Base-by-base conservation (phyloP, 2,113 vertebrate genomes). In the Mobula birostris region DNA sequence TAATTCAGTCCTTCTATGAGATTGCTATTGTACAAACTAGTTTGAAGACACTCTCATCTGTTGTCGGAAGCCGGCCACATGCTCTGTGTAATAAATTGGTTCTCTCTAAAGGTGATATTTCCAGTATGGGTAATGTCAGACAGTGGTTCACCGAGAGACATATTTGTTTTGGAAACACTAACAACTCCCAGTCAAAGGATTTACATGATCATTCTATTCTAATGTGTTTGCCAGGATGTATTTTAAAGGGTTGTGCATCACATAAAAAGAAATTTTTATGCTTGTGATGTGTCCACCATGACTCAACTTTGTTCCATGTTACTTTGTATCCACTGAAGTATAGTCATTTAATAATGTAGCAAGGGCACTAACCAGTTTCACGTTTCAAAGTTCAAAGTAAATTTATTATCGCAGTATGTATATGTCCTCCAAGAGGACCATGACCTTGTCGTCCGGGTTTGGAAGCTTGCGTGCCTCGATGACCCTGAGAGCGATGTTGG, bases 11-110 rank as follows among this genome's bases (percentile, higher is more conserved):
- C 15, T 87, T 63, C 48, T 27, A 87, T 87, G 56, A 87, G 58
- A 32, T 15, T 32, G 61, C 5, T n/a, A 66, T 21, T 66, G 66
- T 36, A 19, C 29, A 66, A 68, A 68, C 29, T 17, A 32, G 61
- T 90, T 90, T 90, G 32, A 90, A 90, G 85, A 68, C 5, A 32
- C 36, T 32, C 29, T 90, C 85, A 90, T 68, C 61, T 90, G 29
- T 90, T 7, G 32, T 32, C 7, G 63, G n/a, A n/a, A 66, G 7
- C n/a, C 66, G 61, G 61, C 66, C n/a, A 32, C 61, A 17, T 15
- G 29, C 85, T 15, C 36, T 29, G 9, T 83, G 29, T 87, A 17
- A n/a, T 63, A 15, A 58, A 66, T 88, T 88, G 85, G 6, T 36
- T 32, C 15, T n/a, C n/a, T 32, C 17, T 29, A 61, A 66, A 90